Evolutionary conservation across 2,888 invertebrate species (phyloP).

Genomic region (Drosophila macrothrix): DNA sequence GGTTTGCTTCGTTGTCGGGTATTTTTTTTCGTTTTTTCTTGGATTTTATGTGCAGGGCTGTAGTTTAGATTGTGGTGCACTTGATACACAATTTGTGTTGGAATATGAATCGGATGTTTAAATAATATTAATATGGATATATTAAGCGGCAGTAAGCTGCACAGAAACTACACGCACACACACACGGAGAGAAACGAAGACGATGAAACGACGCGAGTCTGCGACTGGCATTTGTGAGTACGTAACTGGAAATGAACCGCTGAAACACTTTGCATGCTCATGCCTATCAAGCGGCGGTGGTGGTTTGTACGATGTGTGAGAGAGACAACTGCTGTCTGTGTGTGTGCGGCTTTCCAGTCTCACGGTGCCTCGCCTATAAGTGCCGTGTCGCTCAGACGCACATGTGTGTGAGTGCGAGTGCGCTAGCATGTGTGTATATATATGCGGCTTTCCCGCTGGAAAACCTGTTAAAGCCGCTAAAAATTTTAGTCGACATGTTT

Average conservation of each 20-base stretch:
- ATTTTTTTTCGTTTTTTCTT: conserved; percentile 40
- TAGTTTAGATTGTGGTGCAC: conserved; percentile 31
- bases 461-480: conserved; percentile 80
- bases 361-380: conserved; percentile 70
- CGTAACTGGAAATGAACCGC: conserved; percentile 77
- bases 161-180: conserved; percentile 63
- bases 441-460: conserved; percentile 66
- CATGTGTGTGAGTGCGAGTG: conserved; percentile 61
- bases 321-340: conserved; percentile 61
- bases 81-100: conserved; percentile 42
- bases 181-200: conserved; percentile 54
- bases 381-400: conserved; percentile 31
- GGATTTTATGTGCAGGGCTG: conserved; percentile 36
- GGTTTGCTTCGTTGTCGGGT: conserved; percentile 56
- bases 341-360: conserved; percentile 67
- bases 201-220: conserved; percentile 68
- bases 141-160: conserved; percentile 42
- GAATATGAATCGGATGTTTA: conserved; percentile 39
- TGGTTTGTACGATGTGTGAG: conserved; percentile 45
- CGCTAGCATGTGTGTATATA: conserved; percentile 47
- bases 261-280: conserved; percentile 70
- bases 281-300: conserved; percentile 58
- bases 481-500: conserved; percentile 70
- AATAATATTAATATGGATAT: conserved; percentile 55
- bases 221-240: conserved; percentile 71